Evolutionary conservation across 2,888 invertebrate genomes (phyloP), one percentile per base, ranked within the genome.

Genomic region (Papilio gigon): DNA sequence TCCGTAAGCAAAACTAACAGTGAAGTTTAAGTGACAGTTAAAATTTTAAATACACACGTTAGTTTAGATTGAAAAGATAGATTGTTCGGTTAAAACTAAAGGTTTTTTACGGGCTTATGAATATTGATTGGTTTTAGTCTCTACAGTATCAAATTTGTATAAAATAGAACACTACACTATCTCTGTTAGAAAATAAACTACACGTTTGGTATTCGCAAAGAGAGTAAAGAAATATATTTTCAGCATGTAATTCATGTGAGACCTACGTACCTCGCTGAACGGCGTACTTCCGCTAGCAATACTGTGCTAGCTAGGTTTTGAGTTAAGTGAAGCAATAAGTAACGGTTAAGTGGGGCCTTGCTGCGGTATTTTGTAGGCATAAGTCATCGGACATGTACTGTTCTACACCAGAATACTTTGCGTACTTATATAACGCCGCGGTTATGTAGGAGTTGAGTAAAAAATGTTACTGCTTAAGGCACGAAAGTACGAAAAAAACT

Each of bases 261-360:
- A 62, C 68, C 69, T 60, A 53, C 67, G 71, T 74, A 76, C 75
- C 74, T 75, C 77, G 77, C 78, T 74, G 74, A 71, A 77, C 73
- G 71, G 75, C 76, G 73, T 74, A 81, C 80, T 83, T 84, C 82
- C 83, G 78, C 75, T 72, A 74, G 82, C 81, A 83, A 83, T 85
- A 84, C 84, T 86, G 86, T 81, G 77, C 75, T 72, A 75, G 77
- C 77, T 81, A 78, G 78, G 80, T 82, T 87, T 84, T 83, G 82
- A 87, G 84, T 86, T 87, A 87, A 86, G 86, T 66, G 66, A 67
- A 70, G 70, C 70, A 70, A 70, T 70, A 70, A 70, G 66, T 70
- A 70, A 67, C 66, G 59, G 66, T 67, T 66, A 70, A 70, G 70
- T 70, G 63, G 44, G 59, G 63, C 59, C 30, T 61, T 70, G 70